Evolutionary conservation across 2,888 invertebrate genomes (phyloP), one percentile per base, ranked within the genome.

Genomic region (Epicampocera succincta): DNA sequence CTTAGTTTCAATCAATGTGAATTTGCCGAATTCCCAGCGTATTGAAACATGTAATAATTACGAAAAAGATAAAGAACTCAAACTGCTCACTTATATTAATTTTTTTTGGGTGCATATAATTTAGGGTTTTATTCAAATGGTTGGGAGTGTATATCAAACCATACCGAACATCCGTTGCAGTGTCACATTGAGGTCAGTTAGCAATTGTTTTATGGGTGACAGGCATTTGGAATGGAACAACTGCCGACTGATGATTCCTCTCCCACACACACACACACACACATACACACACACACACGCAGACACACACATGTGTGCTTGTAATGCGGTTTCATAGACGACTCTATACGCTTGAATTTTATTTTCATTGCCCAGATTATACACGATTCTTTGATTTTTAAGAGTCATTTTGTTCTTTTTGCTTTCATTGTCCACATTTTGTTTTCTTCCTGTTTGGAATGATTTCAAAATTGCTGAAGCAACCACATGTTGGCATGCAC

Each of bases 191-290:
- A 84, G 87, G 87, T 87, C 86, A 86, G 85, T 87, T 82, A 73
- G 83, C 87, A 86, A 89, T 89, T 88, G 88, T 88, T 88, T 88
- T 87, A 87, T 88, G 87, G 87, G 85, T 86, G 87, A 82, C 81
- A 82, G 65, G 66, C 38, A 78, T 68, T 71, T 54, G 48, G 71
- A 52, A 71, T 82, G 74, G 48, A 78, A 82, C 71, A 82, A 78
- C 60, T 71, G 78, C 48, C 78, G 48, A 66, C 78, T 61, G 71
- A 75, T 71, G 72, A 78, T 66, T 52, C 42, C 15, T 15, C 46
- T 52, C 44, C 50, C 50, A 56, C 29, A 46, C 40, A 38, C 2
- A 38, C 33, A 40, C 13, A 44, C 42, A 63, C 52, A 40, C 38
- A 46, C 29, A 9, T 29, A 42, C 17, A 6, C 40, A 15, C n/a